These are phyloP conservation scores for Hiodon alosoides DNA, from an alignment of 2,113 vertebrate genomes.

Conservation along the genomic window DNA sequence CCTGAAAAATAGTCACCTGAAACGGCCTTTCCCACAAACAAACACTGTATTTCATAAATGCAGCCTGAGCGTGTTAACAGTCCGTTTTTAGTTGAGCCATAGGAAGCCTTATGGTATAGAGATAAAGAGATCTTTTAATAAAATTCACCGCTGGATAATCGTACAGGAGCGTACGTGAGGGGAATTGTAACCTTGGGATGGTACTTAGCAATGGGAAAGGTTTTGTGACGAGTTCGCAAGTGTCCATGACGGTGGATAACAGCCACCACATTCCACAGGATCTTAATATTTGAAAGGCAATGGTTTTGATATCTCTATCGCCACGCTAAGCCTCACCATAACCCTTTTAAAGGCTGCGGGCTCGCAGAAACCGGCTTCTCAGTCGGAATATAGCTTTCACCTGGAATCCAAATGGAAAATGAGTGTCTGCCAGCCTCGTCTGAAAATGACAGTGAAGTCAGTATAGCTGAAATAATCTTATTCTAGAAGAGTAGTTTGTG, in stretches of 20 bases:
- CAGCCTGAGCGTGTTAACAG: too few species aligned
- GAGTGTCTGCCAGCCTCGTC: not conserved
- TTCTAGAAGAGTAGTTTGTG: constrained; percentile 24
- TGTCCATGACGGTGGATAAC: not conserved
- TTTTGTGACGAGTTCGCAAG: too few species aligned
- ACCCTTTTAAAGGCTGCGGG: constrained; percentile 23
- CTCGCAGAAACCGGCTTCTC: constrained; percentile 29
- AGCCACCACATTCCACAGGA: not conserved
- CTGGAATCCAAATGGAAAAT: constrained; percentile 7
- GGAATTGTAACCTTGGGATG: too few species aligned
- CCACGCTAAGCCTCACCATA: not conserved
- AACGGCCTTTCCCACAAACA: too few species aligned
- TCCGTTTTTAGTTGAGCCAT: too few species aligned
- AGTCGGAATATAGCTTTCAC: constrained; percentile 26
- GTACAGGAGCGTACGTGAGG: too few species aligned
- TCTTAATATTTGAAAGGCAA: constrained; percentile 23
- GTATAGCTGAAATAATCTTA: constrained; percentile 27
- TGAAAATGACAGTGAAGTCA: constrained; percentile 17
- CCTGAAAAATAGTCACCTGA: too few species aligned
- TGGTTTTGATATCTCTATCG: constrained; percentile 11
- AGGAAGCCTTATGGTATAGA: too few species aligned
- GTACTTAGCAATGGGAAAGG: too few species aligned
- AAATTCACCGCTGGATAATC: too few species aligned
- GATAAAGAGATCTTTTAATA: too few species aligned
- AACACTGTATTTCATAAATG: too few species aligned